Percentiles rank a stretch among this genome's conserved stretches.
Conservation (phyloP, 2,113 vertebrate genomes). For the Hippocampus abdominalis region DNA sequence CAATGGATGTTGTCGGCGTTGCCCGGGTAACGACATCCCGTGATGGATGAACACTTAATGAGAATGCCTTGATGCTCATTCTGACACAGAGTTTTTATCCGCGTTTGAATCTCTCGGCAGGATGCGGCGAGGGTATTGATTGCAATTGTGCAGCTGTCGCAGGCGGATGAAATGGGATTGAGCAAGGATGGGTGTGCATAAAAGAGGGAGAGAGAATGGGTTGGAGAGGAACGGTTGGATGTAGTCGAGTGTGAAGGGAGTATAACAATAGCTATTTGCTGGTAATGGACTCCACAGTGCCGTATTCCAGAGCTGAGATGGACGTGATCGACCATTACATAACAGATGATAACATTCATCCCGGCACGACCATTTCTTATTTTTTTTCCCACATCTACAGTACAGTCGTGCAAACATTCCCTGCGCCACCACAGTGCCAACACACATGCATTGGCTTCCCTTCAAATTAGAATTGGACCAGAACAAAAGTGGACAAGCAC, state of each 20-base stretch:
- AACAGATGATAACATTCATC: slow-evolving; percentile 7
- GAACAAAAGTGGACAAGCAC: slow-evolving; percentile 1
- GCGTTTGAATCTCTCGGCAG: slow-evolving; percentile 30
- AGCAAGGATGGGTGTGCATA: slow-evolving; percentile 23
- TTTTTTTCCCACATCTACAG: background rate
- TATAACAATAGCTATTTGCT: slow-evolving; percentile 23
- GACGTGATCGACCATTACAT: slow-evolving; percentile 14
- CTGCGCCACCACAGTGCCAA: slow-evolving; percentile 21
- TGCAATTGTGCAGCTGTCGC: slow-evolving; percentile 52
- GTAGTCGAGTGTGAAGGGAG: slow-evolving; percentile 14
- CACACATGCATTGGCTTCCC: slow-evolving; percentile 27
- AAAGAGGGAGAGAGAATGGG: slow-evolving; percentile 24
- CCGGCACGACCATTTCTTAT: slow-evolving; percentile 15
- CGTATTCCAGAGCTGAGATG: slow-evolving; percentile 26
- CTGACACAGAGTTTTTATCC: slow-evolving; percentile 16
- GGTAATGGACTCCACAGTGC: slow-evolving; percentile 27
- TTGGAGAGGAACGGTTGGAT: slow-evolving; percentile 24
- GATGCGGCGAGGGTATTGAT: slow-evolving; percentile 44
- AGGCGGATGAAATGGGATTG: slow-evolving; percentile 46
- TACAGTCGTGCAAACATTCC: slow-evolving; percentile 32
- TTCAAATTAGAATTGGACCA: slow-evolving; percentile 3
- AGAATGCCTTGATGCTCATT: slow-evolving; percentile 18
- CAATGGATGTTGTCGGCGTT: background rate
- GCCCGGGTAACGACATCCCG: slow-evolving; percentile 1
- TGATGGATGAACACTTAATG: slow-evolving; percentile 19